Conservation (phyloP, 2,113 vertebrate species). For the Eira barbara region DNA sequence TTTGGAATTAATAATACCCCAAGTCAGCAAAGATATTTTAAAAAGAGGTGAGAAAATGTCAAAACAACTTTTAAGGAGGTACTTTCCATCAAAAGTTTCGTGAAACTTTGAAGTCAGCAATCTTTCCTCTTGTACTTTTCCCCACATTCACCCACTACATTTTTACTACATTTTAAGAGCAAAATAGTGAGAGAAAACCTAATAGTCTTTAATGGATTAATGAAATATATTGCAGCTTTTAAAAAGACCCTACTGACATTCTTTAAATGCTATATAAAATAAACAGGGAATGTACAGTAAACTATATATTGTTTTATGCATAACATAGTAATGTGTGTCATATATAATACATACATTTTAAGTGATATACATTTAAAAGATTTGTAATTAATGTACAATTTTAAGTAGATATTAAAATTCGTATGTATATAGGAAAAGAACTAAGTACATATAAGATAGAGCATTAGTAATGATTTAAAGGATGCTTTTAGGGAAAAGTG, state of each 20-base stretch:
- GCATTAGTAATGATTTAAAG: background rate
- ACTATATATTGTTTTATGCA: background rate
- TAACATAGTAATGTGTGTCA: background rate
- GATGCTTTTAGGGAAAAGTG: background rate
- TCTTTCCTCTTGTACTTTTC: background rate
- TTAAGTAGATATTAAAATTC: background rate
- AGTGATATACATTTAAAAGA: background rate
- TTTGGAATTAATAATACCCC: background rate
- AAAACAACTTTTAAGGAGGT: background rate
- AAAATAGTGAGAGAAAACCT: background rate
- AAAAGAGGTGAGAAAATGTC: background rate
- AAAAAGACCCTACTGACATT: background rate
- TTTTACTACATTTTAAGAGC: background rate
- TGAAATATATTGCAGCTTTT: background rate
- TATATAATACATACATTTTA: background rate
- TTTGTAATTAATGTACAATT: background rate
- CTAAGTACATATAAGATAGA: background rate
- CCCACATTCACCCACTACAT: background rate
- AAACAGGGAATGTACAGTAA: background rate
- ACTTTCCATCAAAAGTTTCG: background rate
- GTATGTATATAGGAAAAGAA: background rate
- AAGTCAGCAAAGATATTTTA: background rate
- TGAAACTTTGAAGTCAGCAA: background rate
- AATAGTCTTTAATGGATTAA: background rate
- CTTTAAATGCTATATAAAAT: background rate